Evolutionary conservation across 2,113 vertebrate genomes (phyloP), one percentile per base, ranked within the genome.

Genomic region (Ceyx margarethae): DNA sequence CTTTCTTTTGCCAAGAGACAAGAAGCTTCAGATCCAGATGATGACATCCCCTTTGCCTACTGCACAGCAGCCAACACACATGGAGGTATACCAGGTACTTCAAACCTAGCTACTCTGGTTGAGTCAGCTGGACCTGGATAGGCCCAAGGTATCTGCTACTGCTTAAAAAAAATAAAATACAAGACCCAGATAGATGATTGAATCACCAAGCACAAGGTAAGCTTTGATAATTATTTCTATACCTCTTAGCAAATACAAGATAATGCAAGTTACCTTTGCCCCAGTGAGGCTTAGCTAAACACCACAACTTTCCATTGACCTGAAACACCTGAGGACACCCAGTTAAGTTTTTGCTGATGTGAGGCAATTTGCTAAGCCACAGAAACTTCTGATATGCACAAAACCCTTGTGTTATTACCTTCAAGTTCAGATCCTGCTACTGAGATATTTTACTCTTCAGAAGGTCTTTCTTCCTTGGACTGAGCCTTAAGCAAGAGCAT

Each of bases 61-160:
- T 48, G 37, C 1, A 0, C 35, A 31, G 65, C 61, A 86, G 43
- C 61, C 45, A 75, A 65, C 17, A n/a, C 0, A 0, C 5, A 4
- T 1, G 3, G 35, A 60, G 50, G 53, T 60, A 43, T 3, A 94
- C 9, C n/a, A 71, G 8, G 20, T 57, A 84, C 84, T 48, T 71
- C 53, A 86, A 71, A n/a, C n/a, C 65, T 40, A 13, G 53, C 62
- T 89, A 46, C 29, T 51, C 43, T 42, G 46, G 29, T 2, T 64
- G 57, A 79, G 35, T 23, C 78, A 91, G 67, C 45, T 50, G n/a
- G 15, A 85, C 1, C 1, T n/a, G 61, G 33, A 65, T 40, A 66
- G 2, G 22, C 18, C 14, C 72, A 85, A 73, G 54, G 20, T 76
- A 93, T n/a, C 35, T 64, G 22, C 35, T 42, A 68, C 22, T 12